phyloP scores from a whole-genome alignment of 92 coral and sea anemone genomes.

The Desmophyllum pertusum region DNA sequence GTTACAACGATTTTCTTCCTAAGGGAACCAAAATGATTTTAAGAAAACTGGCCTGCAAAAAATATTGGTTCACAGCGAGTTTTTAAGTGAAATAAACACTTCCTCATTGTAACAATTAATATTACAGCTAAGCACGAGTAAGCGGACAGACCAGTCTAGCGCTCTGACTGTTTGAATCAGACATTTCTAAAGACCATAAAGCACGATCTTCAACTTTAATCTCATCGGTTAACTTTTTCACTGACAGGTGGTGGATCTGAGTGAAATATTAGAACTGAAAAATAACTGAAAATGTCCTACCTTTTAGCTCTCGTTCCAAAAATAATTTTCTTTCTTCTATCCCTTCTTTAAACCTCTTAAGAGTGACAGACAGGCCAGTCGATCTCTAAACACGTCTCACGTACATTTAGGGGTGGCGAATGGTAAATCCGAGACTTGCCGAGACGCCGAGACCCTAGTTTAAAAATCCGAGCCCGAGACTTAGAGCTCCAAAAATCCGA shows the following conservation, averaged over 20 bases:
- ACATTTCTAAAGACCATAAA: neutral
- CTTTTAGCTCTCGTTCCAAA: neutral
- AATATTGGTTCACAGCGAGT: neutral
- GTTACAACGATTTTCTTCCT: neutral
- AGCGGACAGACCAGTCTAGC: neutral
- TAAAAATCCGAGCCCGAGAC: too few species aligned
- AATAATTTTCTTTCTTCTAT: too few species aligned
- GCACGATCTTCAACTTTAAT: neutral
- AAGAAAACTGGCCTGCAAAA: neutral
- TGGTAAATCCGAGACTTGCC: too few species aligned
- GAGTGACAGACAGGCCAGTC: too few species aligned
- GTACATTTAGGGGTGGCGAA: too few species aligned
- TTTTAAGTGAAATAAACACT: neutral
- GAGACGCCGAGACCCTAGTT: too few species aligned
- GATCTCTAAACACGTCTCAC: too few species aligned
- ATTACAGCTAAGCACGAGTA: neutral
- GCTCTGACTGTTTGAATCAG: neutral
- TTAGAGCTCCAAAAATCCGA: too few species aligned
- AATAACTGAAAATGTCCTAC: neutral
- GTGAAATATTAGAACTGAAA: neutral
- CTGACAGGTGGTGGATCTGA: neutral
- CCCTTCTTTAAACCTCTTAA: too few species aligned
- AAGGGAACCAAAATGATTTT: neutral
- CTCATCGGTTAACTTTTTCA: neutral
- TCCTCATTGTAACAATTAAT: neutral